These are phyloP conservation scores for Drosophila quinaria DNA, from an alignment of 2,888 invertebrate species.

Conservation along the genomic window DNA sequence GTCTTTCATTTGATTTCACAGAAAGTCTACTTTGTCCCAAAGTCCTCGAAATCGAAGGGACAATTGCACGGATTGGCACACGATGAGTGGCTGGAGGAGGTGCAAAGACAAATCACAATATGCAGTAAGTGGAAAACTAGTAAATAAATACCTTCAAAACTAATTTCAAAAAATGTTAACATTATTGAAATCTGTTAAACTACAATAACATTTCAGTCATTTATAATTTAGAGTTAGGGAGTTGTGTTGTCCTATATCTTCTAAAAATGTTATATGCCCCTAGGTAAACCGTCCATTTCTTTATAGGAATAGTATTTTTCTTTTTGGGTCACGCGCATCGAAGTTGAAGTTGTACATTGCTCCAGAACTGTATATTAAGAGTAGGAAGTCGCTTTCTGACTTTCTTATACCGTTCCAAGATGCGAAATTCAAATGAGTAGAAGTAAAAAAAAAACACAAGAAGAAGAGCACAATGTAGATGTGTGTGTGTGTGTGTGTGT, in stretches of 20 bases:
- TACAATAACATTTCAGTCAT: too few relatives aligned
- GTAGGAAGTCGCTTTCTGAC: background rate
- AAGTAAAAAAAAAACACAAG: slow-evolving; percentile 24
- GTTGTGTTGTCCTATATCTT: background rate
- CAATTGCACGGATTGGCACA: slow-evolving; percentile 85
- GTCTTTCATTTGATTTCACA: slow-evolving; percentile 27
- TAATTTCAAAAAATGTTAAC: too few relatives aligned
- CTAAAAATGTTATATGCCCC: background rate
- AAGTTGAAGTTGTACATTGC: slow-evolving; percentile 49
- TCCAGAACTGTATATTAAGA: slow-evolving; percentile 9
- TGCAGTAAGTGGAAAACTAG: slow-evolving; percentile 88
- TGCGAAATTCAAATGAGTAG: slow-evolving; percentile 1
- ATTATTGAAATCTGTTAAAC: too few relatives aligned
- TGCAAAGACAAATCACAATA: slow-evolving; percentile 88
- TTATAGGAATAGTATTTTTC: background rate
- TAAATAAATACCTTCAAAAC: too few relatives aligned
- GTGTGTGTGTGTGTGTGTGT: slow-evolving; percentile 7
- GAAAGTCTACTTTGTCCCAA: slow-evolving; percentile 84
- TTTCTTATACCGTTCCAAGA: slow-evolving; percentile 18
- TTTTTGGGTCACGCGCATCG: slow-evolving; percentile 27
- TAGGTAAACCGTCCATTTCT: slow-evolving; percentile 8
- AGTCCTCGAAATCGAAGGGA: slow-evolving; percentile 63
- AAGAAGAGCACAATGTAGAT: slow-evolving; percentile 24
- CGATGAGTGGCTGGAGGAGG: slow-evolving; percentile 88
- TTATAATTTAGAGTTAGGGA: background rate